Base-by-base conservation (phyloP, 2,113 vertebrate species). In the Furnarius figulus region DNA sequence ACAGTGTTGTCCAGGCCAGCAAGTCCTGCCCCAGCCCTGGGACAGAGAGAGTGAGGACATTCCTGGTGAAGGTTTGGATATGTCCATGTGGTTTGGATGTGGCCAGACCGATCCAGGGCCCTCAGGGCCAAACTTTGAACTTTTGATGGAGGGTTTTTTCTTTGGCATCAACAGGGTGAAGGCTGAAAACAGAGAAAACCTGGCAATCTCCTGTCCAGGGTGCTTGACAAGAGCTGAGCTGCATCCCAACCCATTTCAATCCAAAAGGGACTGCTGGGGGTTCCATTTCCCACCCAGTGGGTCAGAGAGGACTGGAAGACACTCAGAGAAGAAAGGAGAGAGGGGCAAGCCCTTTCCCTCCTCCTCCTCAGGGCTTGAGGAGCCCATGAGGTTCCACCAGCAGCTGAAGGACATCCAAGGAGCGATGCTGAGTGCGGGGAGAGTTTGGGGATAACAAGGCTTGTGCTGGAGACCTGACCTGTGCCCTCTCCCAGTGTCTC, bases 341-440 rank as follows among this genome's bases (percentile, higher is more conserved):
- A 52, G 9, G 8, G 5, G 21, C 15, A 66, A n/a, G 0, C 5
- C 22, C 27, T 25, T 39, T 55, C 35, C 33, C n/a, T 75, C 21
- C 28, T 91, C 25, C 14, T 40, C 25, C 15, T 70, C 5, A 1
- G 1, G 50, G 42, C 33, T 6, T 35, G 46, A 39, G 40, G 21
- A 85, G 35, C 12, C n/a, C 27, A 2, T 9, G 49, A 37, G n/a
- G 17, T 35, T 61, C 25, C 3, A 0, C 9, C 1, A 1, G 24
- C 30, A 53, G 21, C 35, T 40, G 72, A 70, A 49, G 27, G 49
- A 22, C 40, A 58, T 40, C 66, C 3, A 7, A 66, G n/a, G 33
- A 80, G 12, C 46, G 2, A 17, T 37, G 27, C 40, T 56, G 53
- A 1, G 0, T 16, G 14, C 30, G 28, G 30, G 49, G 40, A 70